A percentile compares a stretch with the other conserved stretches of the same genome.
These are phyloP conservation scores for Gorsachius goisagi DNA, from an alignment of 2,113 vertebrate genomes.

Conservation along the genomic window DNA sequence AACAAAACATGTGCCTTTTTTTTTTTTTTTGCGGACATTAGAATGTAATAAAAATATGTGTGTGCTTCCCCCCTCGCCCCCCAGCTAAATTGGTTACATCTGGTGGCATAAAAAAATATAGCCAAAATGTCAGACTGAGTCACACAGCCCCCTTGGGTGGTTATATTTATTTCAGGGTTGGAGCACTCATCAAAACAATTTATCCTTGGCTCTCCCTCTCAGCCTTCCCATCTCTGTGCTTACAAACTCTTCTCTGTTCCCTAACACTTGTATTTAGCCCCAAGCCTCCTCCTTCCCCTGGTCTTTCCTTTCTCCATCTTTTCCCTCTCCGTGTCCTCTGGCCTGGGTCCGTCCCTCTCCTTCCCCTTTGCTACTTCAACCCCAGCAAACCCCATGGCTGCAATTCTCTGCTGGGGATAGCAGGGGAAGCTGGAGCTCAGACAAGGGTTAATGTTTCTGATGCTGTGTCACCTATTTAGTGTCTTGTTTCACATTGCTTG, in stretches of 20 bases:
- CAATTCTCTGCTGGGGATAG: background rate
- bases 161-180: slow-evolving; percentile 66
- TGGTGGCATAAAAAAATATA: slow-evolving; percentile 61
- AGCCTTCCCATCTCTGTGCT: slow-evolving; percentile 26
- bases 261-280: background rate
- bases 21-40: background rate
- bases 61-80: background rate
- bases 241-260: background rate
- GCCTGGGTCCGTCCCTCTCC: background rate
- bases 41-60: slow-evolving; percentile 36
- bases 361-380: background rate
- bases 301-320: background rate
- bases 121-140: slow-evolving; percentile 64
- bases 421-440: background rate
- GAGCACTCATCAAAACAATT: slow-evolving; percentile 63
- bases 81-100: slow-evolving; percentile 64
- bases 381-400: background rate
- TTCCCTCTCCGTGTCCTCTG: background rate
- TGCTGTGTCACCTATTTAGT: background rate
- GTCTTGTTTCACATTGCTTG: background rate
- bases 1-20: background rate
- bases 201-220: slow-evolving; percentile 54
- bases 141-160: slow-evolving; percentile 65
- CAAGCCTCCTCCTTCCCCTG: background rate
- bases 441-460: background rate